Base-by-base conservation (phyloP, 2,797 vertebrate species). In the Schizopygopsis pylzovi region DNA sequence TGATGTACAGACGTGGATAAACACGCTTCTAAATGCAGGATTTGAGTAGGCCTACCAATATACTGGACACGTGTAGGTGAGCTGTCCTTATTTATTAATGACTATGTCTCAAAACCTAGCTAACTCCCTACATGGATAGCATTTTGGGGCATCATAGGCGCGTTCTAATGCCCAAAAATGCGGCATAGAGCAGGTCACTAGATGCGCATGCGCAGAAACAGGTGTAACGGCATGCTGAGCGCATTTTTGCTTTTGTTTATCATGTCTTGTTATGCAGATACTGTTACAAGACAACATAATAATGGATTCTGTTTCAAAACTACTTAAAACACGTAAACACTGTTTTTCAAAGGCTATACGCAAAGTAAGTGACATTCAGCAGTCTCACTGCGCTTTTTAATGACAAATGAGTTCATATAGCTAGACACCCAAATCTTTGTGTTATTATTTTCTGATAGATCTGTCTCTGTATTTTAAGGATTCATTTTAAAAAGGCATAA, bases 161-260 rank as follows among this genome's bases (percentile, higher is more conserved):
- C 78, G 79, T 63, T 43, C 49, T 73, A 65, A 81, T 81, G 68
- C 56, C 84, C 41, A 5, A 77, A 89, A 87, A 76, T 89, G 86
- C 88, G 87, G 88, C 85, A 89, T 83, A 79, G 63, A 81, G 79
- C 41, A 59, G 77, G 43, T 79, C 80, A 28, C 75, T 47, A 37
- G 63, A 70, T 70, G 67, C 83, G 87, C 89, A 85, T 88, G 89
- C 85, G 83, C 39, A 71, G 25, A 75, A 61, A 79, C 89, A 90
- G 87, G 89, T 90, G 82, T 82, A 87, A 79, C 49, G 83, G 76
- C 63, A 81, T 28, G 70, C 71, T 70, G 71, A 28, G 78, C 49
- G 63, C 41, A 75, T 76, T 67, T 75, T 11, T 80, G 56, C 71
- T 75, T 76, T 80, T 87, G 83, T 70, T 84, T 85, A 77, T 81